Conservation (phyloP, 2,888 invertebrate genomes). For the Frankliniella intonsa region DNA sequence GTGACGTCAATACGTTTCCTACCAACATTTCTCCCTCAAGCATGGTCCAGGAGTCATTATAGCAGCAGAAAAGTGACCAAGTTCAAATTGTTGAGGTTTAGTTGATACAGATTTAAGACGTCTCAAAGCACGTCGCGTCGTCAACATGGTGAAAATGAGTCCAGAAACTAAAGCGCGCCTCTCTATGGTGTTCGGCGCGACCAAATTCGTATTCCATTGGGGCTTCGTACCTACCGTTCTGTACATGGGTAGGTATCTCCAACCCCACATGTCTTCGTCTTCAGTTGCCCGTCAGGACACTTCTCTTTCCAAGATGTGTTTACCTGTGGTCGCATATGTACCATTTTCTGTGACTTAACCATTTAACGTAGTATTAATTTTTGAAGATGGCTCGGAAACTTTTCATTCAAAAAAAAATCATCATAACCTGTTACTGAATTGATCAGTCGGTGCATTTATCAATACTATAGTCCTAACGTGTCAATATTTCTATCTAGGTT, state of each 20-base stretch:
- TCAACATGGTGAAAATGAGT: conserved; percentile 3
- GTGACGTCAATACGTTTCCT: no score
- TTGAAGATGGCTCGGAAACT: not conserved
- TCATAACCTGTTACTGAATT: not conserved
- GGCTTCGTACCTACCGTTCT: not conserved
- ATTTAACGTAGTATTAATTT: not conserved
- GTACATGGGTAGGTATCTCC: conserved; percentile 11
- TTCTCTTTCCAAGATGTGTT: no score
- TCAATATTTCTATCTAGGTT: not conserved
- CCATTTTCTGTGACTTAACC: no score
- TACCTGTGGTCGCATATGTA: no score
- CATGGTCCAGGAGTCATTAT: no score
- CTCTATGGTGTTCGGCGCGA: not conserved
- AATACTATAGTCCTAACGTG: not conserved
- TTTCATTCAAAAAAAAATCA: not conserved
- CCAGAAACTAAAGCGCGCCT: not conserved
- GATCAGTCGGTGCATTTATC: not conserved
- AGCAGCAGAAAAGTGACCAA: no score
- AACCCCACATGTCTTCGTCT: not conserved
- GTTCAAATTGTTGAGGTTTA: no score
- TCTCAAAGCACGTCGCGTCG: no score
- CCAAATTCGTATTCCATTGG: conserved; percentile 3
- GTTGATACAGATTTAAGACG: no score
- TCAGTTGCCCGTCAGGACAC: not conserved
- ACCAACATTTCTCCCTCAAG: no score